These are phyloP conservation scores for Pseudomyrmex dendroicus DNA, from an alignment of 1,140 invertebrate species.

Conservation along the genomic window DNA sequence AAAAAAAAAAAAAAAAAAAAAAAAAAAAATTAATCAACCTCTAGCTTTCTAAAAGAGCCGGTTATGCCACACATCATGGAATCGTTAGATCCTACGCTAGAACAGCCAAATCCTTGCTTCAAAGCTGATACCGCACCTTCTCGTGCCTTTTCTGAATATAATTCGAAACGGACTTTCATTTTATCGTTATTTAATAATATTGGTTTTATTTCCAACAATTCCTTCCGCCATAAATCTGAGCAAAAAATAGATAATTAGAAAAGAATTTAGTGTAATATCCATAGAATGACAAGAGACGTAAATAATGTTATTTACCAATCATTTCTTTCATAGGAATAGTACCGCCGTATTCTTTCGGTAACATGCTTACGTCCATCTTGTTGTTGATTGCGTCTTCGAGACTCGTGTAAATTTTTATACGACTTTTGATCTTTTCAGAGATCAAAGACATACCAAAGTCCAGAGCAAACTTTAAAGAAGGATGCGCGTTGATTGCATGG, in stretches of 20 bases:
- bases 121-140: constrained; percentile 90
- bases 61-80: constrained; percentile 88
- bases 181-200: constrained; percentile 87
- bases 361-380: constrained; percentile 88
- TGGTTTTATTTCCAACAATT: constrained; percentile 86
- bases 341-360: constrained; percentile 93
- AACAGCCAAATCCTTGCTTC: constrained; percentile 85
- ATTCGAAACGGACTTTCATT: constrained; percentile 87
- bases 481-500: constrained; percentile 91
- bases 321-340: constrained; percentile 92
- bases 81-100: constrained; percentile 86
- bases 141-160: constrained; percentile 89
- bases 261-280: background rate
- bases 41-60: constrained; percentile 91
- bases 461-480: constrained; percentile 91
- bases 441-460: constrained; percentile 93
- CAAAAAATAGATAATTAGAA: background rate
- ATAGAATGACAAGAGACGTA: background rate
- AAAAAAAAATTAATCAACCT: constrained; percentile 88
- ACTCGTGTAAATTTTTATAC: constrained; percentile 89
- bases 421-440: constrained; percentile 92
- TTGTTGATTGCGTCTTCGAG: constrained; percentile 86
- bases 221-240: constrained; percentile 88
- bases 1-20: background rate
- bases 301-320: constrained; percentile 88